Evolutionary conservation across 2,113 vertebrate genomes (phyloP).

Genomic region (Emydocephalus ijimae): DNA sequence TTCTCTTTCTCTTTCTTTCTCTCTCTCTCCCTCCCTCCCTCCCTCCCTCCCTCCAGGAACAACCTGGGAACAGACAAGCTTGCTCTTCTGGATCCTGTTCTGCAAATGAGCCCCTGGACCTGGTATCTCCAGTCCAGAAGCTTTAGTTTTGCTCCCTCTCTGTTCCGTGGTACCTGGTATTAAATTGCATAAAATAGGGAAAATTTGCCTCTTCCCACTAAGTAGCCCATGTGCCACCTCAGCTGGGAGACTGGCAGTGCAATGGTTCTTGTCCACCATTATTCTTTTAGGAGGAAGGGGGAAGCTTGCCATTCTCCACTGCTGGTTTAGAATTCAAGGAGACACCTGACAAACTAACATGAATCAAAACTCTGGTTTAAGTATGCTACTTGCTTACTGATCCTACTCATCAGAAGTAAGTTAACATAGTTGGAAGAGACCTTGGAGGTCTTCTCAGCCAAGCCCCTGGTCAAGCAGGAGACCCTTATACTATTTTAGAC

Average conservation of each 20-base stretch:
- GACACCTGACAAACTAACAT: no score
- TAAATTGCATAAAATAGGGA: not conserved
- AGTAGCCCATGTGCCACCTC: not conserved
- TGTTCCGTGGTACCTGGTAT: not conserved
- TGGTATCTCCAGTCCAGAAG: not conserved
- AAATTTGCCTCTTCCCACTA: not conserved
- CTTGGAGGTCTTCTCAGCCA: not conserved
- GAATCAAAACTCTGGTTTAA: not conserved
- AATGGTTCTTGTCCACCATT: not conserved
- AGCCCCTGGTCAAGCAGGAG: not conserved
- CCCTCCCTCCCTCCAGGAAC: not conserved
- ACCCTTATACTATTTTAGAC: not conserved
- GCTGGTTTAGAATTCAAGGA: not conserved
- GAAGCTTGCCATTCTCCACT: not conserved
- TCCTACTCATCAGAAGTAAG: not conserved
- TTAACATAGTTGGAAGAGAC: not conserved
- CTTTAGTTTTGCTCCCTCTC: not conserved
- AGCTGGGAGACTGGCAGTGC: not conserved
- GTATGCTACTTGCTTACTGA: not conserved
- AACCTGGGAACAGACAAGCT: not conserved
- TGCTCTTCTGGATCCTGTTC: not conserved
- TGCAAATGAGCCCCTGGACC: not conserved
- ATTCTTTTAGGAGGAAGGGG: not conserved
- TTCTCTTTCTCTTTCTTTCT: no score
- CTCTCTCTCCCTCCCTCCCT: accelerated